Evolutionary conservation across 2,797 vertebrate genomes (phyloP).

Genomic region (Dromococcyx pavoninus): DNA sequence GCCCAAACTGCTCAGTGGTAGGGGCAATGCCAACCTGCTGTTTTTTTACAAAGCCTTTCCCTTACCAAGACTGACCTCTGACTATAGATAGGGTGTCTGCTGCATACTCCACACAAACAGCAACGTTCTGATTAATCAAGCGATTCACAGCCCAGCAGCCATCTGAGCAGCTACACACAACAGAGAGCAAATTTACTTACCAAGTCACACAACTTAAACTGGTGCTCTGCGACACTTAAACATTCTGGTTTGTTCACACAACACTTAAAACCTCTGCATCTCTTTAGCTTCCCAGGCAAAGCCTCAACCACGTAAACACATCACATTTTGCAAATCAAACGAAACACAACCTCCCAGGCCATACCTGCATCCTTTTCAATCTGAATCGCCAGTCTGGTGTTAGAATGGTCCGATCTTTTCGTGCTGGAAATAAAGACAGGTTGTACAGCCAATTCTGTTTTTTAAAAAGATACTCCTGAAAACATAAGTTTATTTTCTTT

Average conservation of each 20-base stretch:
- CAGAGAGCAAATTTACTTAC: not conserved
- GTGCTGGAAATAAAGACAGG: conserved; percentile 81
- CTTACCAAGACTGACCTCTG: not conserved
- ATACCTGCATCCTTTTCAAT: conserved; percentile 94
- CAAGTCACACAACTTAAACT: accelerated
- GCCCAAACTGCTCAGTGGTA: not conserved
- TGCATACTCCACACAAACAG: not conserved
- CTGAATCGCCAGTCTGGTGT: conserved; percentile 92
- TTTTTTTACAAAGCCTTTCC: not conserved
- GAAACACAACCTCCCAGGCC: not conserved
- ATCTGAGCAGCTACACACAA: not conserved
- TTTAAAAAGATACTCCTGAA: not conserved
- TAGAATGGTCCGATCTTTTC: conserved; percentile 91
- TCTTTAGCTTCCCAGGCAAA: not conserved
- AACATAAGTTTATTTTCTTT: not conserved
- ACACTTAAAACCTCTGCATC: not conserved
- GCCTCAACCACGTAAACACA: not conserved
- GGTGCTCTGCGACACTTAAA: not conserved
- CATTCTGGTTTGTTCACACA: not conserved
- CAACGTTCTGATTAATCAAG: not conserved
- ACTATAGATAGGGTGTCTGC: not conserved
- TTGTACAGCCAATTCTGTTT: not conserved
- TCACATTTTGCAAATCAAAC: not conserved
- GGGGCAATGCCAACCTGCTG: not conserved
- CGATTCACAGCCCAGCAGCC: not conserved